Conservation (phyloP, 2,113 vertebrate genomes). For the Apodemus sylvaticus region DNA sequence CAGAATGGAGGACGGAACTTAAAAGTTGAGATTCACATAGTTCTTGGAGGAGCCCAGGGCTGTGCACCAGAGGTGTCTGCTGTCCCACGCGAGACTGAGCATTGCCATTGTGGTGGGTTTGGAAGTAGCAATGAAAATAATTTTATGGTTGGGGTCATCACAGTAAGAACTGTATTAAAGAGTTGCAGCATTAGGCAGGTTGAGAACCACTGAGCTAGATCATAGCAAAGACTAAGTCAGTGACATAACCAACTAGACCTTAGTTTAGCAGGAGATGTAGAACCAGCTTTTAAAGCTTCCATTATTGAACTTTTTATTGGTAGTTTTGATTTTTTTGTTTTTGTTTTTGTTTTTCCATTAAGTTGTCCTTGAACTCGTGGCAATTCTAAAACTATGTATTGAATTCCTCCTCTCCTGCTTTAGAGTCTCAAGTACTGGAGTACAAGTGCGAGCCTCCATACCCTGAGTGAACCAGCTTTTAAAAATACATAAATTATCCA, state of each 20-base stretch:
- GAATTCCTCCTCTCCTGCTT: too few species aligned
- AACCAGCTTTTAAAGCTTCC: background rate
- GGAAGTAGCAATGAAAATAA: background rate
- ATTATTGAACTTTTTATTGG: background rate
- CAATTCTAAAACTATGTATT: too few species aligned
- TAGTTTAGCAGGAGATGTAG: background rate
- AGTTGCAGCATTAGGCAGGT: background rate
- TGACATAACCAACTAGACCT: background rate
- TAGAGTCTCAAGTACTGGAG: background rate
- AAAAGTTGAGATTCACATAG: background rate
- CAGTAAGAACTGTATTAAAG: background rate
- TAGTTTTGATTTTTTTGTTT: background rate
- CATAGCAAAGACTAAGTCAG: background rate
- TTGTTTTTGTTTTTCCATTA: background rate
- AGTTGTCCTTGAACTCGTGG: background rate
- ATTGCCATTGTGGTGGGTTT: background rate
- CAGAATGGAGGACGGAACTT: background rate
- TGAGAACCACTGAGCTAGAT: background rate
- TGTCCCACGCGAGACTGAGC: too few species aligned
- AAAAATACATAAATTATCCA: background rate
- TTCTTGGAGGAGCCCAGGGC: background rate
- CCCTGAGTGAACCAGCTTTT: background rate
- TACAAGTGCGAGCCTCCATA: too few species aligned
- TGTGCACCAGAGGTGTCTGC: background rate
- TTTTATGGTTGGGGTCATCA: background rate